A percentile compares a stretch with the other conserved stretches of the same genome.
Evolutionary conservation across 1,140 invertebrate genomes (phyloP).

Genomic region (Ips nitidus): DNA sequence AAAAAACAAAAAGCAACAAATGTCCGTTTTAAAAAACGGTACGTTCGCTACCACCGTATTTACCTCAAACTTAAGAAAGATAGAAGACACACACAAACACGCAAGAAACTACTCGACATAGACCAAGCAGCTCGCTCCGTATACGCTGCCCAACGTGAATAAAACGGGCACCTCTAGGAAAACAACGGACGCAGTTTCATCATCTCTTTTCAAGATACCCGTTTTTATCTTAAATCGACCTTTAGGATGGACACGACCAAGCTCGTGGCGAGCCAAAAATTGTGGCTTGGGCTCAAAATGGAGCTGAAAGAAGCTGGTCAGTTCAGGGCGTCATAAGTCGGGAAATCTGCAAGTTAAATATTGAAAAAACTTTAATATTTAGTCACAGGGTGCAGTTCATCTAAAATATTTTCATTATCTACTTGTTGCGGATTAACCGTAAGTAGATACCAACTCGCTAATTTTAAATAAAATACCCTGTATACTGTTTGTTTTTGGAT

Average conservation of each 20-base stretch:
- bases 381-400: too few relatives aligned
- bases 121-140: constrained; percentile 65
- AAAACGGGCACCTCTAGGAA: constrained; percentile 62
- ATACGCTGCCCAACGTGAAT: constrained; percentile 64
- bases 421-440: too few relatives aligned
- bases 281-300: constrained; percentile 46
- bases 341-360: constrained; percentile 56
- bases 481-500: too few relatives aligned
- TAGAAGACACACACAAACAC: too few relatives aligned
- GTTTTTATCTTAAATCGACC: constrained; percentile 16
- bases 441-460: too few relatives aligned
- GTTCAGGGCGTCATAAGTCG: constrained; percentile 65
- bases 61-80: too few relatives aligned
- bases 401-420: too few relatives aligned
- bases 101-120: constrained; percentile 57
- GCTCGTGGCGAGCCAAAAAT: constrained; percentile 45
- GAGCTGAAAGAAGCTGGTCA: constrained; percentile 48
- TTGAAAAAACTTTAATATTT: neutral
- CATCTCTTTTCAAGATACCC: neutral
- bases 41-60: too few relatives aligned
- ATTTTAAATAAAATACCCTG: too few relatives aligned
- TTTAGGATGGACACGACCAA: constrained; percentile 8
- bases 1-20: too few relatives aligned
- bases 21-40: too few relatives aligned
- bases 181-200: constrained; percentile 44